These are phyloP conservation scores for Sarcophaga subvicina DNA, from an alignment of 2,888 invertebrate species.

Conservation along the genomic window DNA sequence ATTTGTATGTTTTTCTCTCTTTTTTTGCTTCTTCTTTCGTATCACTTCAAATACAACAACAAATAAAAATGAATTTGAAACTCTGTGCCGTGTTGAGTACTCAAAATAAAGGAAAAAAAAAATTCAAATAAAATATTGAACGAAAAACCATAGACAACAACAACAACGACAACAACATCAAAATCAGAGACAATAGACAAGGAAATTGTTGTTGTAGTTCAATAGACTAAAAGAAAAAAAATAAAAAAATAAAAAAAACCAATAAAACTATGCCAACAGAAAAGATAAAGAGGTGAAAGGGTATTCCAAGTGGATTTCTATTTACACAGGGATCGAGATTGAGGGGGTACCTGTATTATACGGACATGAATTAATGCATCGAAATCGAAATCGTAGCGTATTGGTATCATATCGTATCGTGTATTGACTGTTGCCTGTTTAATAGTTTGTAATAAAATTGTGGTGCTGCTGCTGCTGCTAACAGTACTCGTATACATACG, in stretches of 20 bases:
- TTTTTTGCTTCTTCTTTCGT: not conserved
- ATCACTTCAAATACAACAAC: constrained; percentile 18
- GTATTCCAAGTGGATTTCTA: constrained; percentile 43
- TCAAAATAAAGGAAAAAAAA: not conserved
- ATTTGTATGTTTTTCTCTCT: not conserved
- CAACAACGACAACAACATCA: not conserved
- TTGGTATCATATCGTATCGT: too few species aligned
- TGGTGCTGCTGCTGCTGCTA: not conserved
- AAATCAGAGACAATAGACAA: constrained; percentile 42
- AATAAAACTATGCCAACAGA: constrained; percentile 38
- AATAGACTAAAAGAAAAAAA: constrained; percentile 18
- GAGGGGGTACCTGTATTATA: not conserved
- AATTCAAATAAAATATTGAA: constrained; percentile 39
- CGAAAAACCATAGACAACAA: constrained; percentile 41
- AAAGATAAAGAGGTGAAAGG: constrained; percentile 47
- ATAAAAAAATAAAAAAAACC: not conserved
- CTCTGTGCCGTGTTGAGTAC: not conserved
- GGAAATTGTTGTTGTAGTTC: constrained; percentile 21
- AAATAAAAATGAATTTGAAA: constrained; percentile 15
- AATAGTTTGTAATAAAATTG: constrained; percentile 12
- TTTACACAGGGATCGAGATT: not conserved
- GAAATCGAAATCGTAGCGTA: too few species aligned
- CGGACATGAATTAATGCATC: not conserved
- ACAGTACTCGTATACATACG: not conserved
- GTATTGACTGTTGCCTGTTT: not conserved